These are phyloP conservation scores for Chinchilla lanigera DNA, from an alignment of 2,113 vertebrate species.

Conservation along the genomic window DNA sequence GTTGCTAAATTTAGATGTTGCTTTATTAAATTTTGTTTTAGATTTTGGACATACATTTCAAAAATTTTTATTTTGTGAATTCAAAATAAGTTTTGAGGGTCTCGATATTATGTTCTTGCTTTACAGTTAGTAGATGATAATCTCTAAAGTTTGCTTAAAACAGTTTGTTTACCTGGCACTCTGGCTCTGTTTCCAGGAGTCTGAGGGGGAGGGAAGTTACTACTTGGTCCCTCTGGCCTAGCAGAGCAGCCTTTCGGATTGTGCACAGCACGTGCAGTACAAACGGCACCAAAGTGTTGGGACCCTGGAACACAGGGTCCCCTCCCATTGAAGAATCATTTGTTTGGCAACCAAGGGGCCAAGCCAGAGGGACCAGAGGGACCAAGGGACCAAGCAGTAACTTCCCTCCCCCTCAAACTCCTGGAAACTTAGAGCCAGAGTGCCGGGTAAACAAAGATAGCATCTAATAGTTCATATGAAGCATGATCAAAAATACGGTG, in stretches of 20 bases:
- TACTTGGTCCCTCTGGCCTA: too few species aligned
- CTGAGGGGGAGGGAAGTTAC: too few species aligned
- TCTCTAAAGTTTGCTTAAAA: slow-evolving; percentile 17
- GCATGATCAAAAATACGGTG: neutral
- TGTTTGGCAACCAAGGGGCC: too few species aligned
- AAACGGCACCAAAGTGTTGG: too few species aligned
- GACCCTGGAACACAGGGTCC: too few species aligned
- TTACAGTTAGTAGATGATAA: neutral
- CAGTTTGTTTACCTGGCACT: too few species aligned
- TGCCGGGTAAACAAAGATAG: neutral
- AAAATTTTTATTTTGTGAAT: neutral
- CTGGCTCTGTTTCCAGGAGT: too few species aligned
- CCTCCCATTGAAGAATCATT: too few species aligned
- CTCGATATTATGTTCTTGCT: slow-evolving; percentile 22
- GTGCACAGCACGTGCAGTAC: too few species aligned
- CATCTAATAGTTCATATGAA: neutral
- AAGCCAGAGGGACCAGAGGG: too few species aligned
- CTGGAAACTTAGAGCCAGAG: neutral
- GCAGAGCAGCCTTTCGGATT: too few species aligned
- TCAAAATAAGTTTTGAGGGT: neutral
- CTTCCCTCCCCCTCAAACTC: neutral
- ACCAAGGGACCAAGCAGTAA: neutral
- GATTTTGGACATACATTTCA: slow-evolving; percentile 52
- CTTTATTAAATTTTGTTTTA: slow-evolving; percentile 60
- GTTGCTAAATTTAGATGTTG: slow-evolving; percentile 47